phyloP scores from a whole-genome alignment of 2,113 vertebrate species.

The Burhinus oedicnemus region DNA sequence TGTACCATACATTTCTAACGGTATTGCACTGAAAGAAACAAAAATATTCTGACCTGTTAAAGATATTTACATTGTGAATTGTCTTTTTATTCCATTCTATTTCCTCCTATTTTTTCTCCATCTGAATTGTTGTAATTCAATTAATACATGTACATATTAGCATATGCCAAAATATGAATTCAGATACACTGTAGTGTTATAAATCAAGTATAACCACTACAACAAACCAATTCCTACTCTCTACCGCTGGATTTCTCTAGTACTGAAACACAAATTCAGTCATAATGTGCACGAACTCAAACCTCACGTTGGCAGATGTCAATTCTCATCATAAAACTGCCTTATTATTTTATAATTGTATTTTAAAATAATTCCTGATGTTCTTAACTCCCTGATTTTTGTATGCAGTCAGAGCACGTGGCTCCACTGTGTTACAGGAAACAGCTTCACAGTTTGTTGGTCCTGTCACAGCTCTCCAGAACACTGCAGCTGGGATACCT shows the following conservation, averaged over 20 bases:
- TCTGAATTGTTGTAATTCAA: not conserved
- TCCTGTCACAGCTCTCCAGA: not conserved
- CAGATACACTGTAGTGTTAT: not conserved
- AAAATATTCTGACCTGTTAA: not conserved
- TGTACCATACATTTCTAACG: not conserved
- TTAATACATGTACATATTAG: not conserved
- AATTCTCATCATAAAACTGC: not conserved
- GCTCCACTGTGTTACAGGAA: not conserved
- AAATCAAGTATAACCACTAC: not conserved
- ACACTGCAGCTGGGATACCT: rapidly evolving
- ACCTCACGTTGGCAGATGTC: not conserved
- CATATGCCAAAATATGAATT: not conserved
- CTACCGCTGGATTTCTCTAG: not conserved
- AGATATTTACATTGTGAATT: not conserved
- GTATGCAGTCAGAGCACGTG: not conserved
- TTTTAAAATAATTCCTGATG: not conserved
- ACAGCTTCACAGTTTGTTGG: not conserved
- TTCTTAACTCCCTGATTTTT: not conserved
- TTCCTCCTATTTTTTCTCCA: not conserved
- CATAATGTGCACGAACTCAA: not conserved
- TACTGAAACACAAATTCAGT: not conserved
- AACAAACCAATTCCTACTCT: not conserved
- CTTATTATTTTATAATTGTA: not conserved
- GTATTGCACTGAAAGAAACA: not conserved
- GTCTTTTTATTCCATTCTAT: not conserved